phyloP scores from a whole-genome alignment of 2,113 vertebrate genomes.

The Oxygymnocypris stewartii region DNA sequence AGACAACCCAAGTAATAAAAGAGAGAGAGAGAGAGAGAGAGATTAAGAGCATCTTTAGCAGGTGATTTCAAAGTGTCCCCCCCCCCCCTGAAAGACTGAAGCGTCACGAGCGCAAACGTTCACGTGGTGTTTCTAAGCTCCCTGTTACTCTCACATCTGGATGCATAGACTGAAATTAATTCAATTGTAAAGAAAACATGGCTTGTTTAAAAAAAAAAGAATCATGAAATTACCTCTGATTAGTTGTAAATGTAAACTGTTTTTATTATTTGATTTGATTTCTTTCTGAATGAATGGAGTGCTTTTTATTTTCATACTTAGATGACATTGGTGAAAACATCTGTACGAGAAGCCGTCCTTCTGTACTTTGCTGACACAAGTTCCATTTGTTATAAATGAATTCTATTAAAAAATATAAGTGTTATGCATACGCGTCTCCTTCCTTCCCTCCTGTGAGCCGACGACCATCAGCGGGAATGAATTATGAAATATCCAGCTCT shows the following conservation, averaged over 20 bases:
- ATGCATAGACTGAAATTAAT: constrained; percentile 98
- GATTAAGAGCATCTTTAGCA: constrained; percentile 85
- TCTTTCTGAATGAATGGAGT: constrained; percentile 98
- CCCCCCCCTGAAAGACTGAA: constrained; percentile 76
- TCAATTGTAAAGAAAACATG: constrained; percentile 86
- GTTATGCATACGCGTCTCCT: constrained; percentile 91
- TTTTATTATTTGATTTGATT: constrained; percentile 67
- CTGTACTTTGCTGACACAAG: constrained; percentile 99
- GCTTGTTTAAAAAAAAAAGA: constrained; percentile 98
- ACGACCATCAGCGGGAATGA: constrained; percentile 43
- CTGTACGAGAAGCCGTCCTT: constrained; percentile 99
- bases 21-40: too few species aligned
- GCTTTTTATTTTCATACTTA: constrained; percentile 99
- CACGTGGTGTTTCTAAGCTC: constrained; percentile 97
- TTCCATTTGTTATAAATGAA: constrained; percentile 99
- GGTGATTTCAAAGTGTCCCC: constrained; percentile 81
- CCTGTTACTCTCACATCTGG: constrained; percentile 91
- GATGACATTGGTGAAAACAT: constrained; percentile 98
- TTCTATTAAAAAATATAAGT: constrained; percentile 99
- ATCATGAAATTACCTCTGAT: constrained; percentile 99
- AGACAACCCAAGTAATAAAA: constrained; percentile 65
- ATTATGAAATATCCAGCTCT: neutral
- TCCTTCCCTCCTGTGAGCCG: constrained; percentile 59
- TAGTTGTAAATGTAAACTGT: constrained; percentile 99
- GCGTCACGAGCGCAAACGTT: constrained; percentile 91